Base-by-base conservation (phyloP, 2,797 vertebrate species). In the Darevskia mixta region DNA sequence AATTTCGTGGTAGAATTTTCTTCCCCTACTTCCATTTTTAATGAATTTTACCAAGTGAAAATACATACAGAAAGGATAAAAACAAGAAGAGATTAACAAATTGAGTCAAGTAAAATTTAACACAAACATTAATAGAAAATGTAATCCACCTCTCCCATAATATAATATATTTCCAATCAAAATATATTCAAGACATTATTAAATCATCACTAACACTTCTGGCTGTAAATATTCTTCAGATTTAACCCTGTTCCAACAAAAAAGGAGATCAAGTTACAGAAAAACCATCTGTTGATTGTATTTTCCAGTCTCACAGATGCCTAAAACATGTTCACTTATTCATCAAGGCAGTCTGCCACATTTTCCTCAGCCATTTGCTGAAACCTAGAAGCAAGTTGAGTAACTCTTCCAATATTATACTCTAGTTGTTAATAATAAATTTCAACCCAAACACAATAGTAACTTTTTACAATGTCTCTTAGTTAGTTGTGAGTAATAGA, bases 1-100 rank as follows among this genome's bases (percentile, higher is more conserved):
- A 85, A 67, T 94, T 92, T 76, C 73, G 76, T 64, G 67, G 90
- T 67, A 88, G 8, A n/a, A 29, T 82, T 82, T 75, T 90, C 83
- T 85, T 35, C 45, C 45, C 82, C 58, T 38, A 32, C 61, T 35
- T 61, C 58, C 66, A 18, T 27, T 66, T 41, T 41, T 67, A 83
- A 43, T 18, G 23, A 71, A 72, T 83, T 20, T 3, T 85, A n/a
- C 76, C 61, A 32, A n/a, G n/a, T 66, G 25, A n/a, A 20, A 23
- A 77, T 38, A 43, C 25, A 76, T 58, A 20, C 11, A 45, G 8
- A 61, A 66, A 66, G 20, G 32, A 35, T 32, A 66, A n/a, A 9
- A 25, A 64, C 58, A 32, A 41, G 41, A 27, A 64, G 41, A n/a
- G n/a, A 55, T 13, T 35, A 66, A 66, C 27, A 64, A 11, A 78